Evolutionary conservation across 2,113 vertebrate species (phyloP), one percentile per base, ranked within the genome.

Genomic region (Sciurus niger): DNA sequence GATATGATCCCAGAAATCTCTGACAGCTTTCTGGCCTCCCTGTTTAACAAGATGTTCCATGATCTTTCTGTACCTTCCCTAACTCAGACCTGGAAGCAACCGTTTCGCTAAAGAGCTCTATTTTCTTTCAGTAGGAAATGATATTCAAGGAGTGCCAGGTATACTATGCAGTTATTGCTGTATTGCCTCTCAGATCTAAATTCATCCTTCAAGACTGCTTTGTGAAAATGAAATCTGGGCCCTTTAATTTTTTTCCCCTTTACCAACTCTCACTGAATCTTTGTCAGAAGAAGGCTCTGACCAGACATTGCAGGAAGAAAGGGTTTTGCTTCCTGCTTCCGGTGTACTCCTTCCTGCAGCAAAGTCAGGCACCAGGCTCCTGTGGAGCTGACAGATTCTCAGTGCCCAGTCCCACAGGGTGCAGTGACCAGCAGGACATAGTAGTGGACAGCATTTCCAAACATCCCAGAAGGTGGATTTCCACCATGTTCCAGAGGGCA

Each of bases 171-270:
- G n/a, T 53, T 87, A 76, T 8, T 6, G 17, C 37, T 48, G 8
- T 40, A 68, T 37, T 65, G 37, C 34, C 25, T 46, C 79, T 92
- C 60, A 46, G 40, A 25, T 46, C 43, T 68, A 65, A 68, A 48
- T 83, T 88, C 63, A 79, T 63, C 91, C 84, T 67, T 88, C 34
- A 40, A 78, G 40, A 83, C 43, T 65, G 14, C 77, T 73, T 70
- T 84, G 9, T 78, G 76, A 84, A 93, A 95, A 93, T 48, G 6
- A 70, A 58, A 83, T 93, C 90, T 91, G 87, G 76, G 87, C 82
- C 76, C 86, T 90, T 90, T 13, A 67, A 58, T 60, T 80, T 25
- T 83, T 68, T 89, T 79, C 53, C 53, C 48, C 63, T 93, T 63
- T 72, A 40, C 40, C 34, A 46, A 4, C 40, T 12, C 77, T 25